phyloP scores from a whole-genome alignment of 2,888 invertebrate genomes.

The Cephus spinipes region DNA sequence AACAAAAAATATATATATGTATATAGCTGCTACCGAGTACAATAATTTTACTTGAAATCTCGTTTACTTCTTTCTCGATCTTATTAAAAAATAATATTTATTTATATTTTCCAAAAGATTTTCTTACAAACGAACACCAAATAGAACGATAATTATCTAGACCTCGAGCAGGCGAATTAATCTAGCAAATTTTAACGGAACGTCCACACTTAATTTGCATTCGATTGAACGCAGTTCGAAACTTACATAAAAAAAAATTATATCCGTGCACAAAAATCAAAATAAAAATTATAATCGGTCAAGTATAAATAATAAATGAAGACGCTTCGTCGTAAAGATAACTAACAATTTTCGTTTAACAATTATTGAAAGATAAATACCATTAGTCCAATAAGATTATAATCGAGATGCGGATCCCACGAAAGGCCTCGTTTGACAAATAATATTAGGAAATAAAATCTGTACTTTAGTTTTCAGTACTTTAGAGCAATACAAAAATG shows the following conservation, averaged over 20 bases:
- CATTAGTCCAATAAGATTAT: not conserved
- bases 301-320: not conserved
- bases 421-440: not conserved
- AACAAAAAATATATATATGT: not conserved
- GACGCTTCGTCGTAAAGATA: not conserved
- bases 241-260: not conserved
- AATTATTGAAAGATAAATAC: not conserved
- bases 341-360: not conserved
- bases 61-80: slow-evolving; percentile 16
- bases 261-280: not conserved
- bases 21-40: too few species aligned
- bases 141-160: not conserved
- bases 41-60: slow-evolving; percentile 20
- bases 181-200: not conserved
- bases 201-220: not conserved
- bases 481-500: not conserved
- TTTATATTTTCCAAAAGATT: slow-evolving; percentile 24
- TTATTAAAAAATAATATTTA: slow-evolving; percentile 17
- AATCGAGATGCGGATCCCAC: not conserved
- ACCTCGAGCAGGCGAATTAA: not conserved
- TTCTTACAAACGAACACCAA: slow-evolving; percentile 14
- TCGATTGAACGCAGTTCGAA: not conserved
- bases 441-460: not conserved
- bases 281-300: not conserved
- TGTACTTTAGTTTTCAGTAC: not conserved